phyloP scores from a whole-genome alignment of 2,888 invertebrate species.

The Nemotelus pantherinus region DNA sequence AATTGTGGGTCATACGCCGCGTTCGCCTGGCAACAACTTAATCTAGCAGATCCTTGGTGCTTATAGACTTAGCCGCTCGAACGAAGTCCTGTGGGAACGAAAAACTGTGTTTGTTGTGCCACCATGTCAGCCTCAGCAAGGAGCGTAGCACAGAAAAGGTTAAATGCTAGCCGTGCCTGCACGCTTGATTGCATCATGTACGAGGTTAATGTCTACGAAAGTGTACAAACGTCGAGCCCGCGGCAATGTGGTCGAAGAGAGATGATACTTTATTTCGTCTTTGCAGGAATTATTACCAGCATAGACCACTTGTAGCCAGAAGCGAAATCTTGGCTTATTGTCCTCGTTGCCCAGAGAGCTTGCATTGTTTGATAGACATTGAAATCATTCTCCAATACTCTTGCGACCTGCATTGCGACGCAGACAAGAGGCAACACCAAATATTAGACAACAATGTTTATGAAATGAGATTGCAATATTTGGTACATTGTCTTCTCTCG shows the following conservation, averaged over 20 bases:
- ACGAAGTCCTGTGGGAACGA: background rate
- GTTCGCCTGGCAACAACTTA: background rate
- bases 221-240: background rate
- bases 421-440: too few species aligned
- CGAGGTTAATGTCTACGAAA: background rate
- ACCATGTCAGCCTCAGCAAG: background rate
- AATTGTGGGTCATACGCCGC: background rate
- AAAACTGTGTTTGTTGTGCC: background rate
- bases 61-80: background rate
- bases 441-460: too few species aligned
- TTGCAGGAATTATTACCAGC: conserved; percentile 6
- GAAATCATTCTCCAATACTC: background rate
- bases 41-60: background rate
- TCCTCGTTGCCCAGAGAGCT: background rate
- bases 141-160: too few species aligned
- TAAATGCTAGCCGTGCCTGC: too few species aligned
- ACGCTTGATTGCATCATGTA: conserved; percentile 6
- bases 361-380: background rate
- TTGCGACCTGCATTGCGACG: background rate
- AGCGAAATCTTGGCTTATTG: conserved; percentile 15
- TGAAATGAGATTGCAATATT: too few species aligned
- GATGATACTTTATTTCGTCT: background rate
- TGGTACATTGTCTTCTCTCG: too few species aligned
- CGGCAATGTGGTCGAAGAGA: background rate
- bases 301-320: background rate